Evolutionary conservation across 2,113 vertebrate genomes (phyloP).

Genomic region (Petrocephalus microphthalmus): DNA sequence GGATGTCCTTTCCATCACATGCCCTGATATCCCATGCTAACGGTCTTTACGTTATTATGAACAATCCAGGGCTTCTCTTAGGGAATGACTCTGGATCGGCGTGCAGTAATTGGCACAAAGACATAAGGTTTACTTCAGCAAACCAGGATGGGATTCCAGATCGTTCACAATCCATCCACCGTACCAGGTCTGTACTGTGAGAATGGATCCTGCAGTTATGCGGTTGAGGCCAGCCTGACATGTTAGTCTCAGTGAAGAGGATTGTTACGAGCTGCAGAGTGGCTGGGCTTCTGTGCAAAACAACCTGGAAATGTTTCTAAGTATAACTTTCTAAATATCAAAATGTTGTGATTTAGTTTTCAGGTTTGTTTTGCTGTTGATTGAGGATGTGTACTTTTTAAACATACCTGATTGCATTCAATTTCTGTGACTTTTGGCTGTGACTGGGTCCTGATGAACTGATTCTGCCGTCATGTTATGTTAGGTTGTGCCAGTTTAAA

Average conservation of each 20-base stretch:
- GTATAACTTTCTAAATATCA: not conserved
- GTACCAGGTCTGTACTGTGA: not conserved
- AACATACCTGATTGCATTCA: not conserved
- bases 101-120: not conserved
- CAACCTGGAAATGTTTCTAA: not conserved
- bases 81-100: not conserved
- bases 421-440: not conserved
- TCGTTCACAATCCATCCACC: not conserved
- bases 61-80: not conserved
- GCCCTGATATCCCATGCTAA: not conserved
- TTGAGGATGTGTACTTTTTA: not conserved
- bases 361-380: not conserved
- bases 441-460: not conserved
- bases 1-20: not conserved
- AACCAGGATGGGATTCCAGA: not conserved
- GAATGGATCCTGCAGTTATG: not conserved
- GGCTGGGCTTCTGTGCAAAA: not conserved
- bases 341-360: not conserved
- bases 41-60: not conserved
- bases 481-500: not conserved
- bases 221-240: not conserved
- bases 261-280: not conserved
- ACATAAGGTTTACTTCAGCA: not conserved
- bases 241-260: not conserved
- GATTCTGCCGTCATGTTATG: not conserved